Evolutionary conservation across 2,888 invertebrate genomes (phyloP).

Genomic region (Pollenia amentaria): DNA sequence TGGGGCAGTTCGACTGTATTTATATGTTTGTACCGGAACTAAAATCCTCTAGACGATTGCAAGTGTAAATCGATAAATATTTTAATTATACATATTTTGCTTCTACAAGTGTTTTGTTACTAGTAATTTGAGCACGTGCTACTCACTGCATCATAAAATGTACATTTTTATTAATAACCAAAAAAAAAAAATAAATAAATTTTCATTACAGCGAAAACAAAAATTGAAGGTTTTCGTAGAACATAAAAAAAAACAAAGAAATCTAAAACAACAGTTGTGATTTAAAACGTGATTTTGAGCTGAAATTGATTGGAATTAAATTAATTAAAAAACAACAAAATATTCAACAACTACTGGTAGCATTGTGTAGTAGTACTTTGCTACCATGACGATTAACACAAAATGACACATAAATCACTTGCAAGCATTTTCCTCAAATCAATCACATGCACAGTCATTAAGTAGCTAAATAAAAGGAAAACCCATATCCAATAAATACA

Average conservation of each 20-base stretch:
- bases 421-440: slow-evolving; percentile 30
- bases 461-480: slow-evolving; percentile 24
- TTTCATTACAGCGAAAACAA: background rate
- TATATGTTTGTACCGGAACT: background rate
- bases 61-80: slow-evolving; percentile 15
- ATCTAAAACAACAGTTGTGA: slow-evolving; percentile 14
- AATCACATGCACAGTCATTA: slow-evolving; percentile 28
- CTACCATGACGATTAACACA: slow-evolving; percentile 10
- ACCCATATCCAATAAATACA: slow-evolving; percentile 26
- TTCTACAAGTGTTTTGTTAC: slow-evolving; percentile 33
- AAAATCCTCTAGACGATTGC: slow-evolving; percentile 24
- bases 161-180: slow-evolving; percentile 8
- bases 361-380: background rate
- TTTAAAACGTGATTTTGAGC: slow-evolving; percentile 19
- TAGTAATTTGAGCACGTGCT: slow-evolving; percentile 50
- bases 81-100: background rate
- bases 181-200: background rate
- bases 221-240: background rate
- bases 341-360: background rate
- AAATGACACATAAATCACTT: slow-evolving; percentile 33
- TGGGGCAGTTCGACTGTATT: too few relatives aligned
- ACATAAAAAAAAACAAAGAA: slow-evolving; percentile 10
- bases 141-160: slow-evolving; percentile 25
- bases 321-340: slow-evolving; percentile 6
- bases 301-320: background rate